A percentile compares a stretch with the other conserved stretches of the same genome.
These are phyloP conservation scores for Acanthosepion pharaonis DNA, from an alignment of 2,888 invertebrate genomes.

Conservation along the genomic window DNA sequence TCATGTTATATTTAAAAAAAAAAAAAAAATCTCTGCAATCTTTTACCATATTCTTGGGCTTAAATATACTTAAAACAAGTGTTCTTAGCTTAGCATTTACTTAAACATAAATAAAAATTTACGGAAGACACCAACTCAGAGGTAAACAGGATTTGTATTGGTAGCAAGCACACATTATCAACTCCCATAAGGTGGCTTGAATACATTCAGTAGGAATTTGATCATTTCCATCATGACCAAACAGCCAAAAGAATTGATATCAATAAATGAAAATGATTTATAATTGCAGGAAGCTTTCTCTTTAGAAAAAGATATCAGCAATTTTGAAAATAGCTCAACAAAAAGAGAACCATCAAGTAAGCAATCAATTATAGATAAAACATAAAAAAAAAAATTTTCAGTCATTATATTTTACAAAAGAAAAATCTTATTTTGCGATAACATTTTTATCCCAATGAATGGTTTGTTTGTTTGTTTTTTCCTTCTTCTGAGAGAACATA, in stretches of 20 bases:
- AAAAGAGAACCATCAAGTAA: not conserved
- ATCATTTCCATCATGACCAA: not conserved
- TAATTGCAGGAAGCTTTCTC: too few relatives aligned
- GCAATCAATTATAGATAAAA: not conserved
- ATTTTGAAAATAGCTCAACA: not conserved
- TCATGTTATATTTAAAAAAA: not conserved
- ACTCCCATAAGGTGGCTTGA: not conserved
- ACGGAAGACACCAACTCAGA: not conserved
- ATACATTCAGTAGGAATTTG: not conserved
- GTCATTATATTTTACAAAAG: not conserved
- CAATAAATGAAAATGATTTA: too few relatives aligned
- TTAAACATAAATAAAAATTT: not conserved
- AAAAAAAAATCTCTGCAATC: not conserved
- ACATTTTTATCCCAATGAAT: not conserved
- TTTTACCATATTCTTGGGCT: not conserved
- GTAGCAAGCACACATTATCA: not conserved
- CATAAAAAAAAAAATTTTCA: not conserved
- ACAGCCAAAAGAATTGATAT: too few relatives aligned
- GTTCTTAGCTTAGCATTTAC: too few relatives aligned
- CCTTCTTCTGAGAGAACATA: not conserved
- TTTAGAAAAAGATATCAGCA: not conserved
- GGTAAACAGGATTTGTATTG: not conserved
- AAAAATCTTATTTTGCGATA: not conserved
- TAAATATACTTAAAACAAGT: too few relatives aligned
- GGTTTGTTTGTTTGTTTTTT: not conserved